Base-by-base conservation (phyloP, 37 sponge, comb jelly and placozoan species). In the Dysidea cf. avara region DNA sequence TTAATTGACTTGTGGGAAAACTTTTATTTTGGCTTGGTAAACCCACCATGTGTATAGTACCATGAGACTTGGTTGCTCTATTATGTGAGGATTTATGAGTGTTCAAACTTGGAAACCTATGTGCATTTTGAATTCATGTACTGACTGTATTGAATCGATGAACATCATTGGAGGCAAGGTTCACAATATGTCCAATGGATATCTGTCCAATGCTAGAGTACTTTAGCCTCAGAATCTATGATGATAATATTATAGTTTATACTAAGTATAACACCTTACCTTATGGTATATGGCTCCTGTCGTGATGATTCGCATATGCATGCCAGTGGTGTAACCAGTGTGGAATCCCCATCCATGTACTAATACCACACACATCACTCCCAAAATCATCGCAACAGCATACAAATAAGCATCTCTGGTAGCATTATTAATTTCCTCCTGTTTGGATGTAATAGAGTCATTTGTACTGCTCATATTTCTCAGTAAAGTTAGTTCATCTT, bases 111-210 rank as follows among this genome's bases (percentile, higher is more conserved):
- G n/a, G n/a, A n/a, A n/a, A n/a, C n/a, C n/a, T n/a, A n/a, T n/a
- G n/a, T n/a, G n/a, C n/a, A n/a, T n/a, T n/a, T n/a, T n/a, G n/a
- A n/a, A n/a, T n/a, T n/a, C n/a, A n/a, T n/a, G n/a, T n/a, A n/a
- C n/a, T n/a, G n/a, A n/a, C n/a, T n/a, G n/a, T n/a, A 26, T 91
- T 87, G 72, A 91, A 74, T 64, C 92, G 46, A 55, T 91, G 87
- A 11, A 91, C 92, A 73, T 91, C 92, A 71, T 82, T 91, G 33
- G 92, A 86, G 9, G 83, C 87, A 2, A 91, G 67, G 47, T 91
- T 91, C 52, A 91, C 74, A n/a, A 91, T 62, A 28, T 83, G 82
- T 14, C 92, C 92, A 61, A 68, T 82, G 21, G 92, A 74, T 11
- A 85, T 22, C 78, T 74, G 61, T 5, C 80, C 70, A 30, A 91